Evolutionary conservation across 2,797 vertebrate species (phyloP), one percentile per base, ranked within the genome.

Genomic region (Molossus molossus): DNA sequence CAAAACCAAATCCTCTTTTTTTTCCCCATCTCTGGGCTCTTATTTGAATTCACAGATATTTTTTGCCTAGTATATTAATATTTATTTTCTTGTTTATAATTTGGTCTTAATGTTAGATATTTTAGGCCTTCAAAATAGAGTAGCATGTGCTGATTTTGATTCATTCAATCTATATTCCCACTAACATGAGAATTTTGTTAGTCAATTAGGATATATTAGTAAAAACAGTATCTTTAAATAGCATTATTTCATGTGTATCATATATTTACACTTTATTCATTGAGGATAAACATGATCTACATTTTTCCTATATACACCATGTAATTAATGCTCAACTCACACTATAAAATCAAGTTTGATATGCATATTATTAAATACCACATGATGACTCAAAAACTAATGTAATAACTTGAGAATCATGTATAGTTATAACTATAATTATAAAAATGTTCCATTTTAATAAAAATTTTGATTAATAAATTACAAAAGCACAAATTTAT

Each of bases 401-500:
- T 55, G 17, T 37, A 87, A 75, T 55, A n/a, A 84, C 12, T n/a
- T 18, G 12, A 69, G 33, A 90, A 87, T 77, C 13, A 87, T 13
- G 48, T 40, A 69, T 9, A 37, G 5, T 40, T 89, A 50, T 82
- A 67, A 87, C 17, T 48, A 90, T 6, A 14, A 90, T 65, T 94
- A 23, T 65, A 29, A 91, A 91, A n/a, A 55, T 9, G 40, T n/a
- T 65, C 73, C 37, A 79, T 9, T 45, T 73, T 83, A 88, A 58
- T 53, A 17, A 3, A 40, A 84, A 92, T 92, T 96, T 90, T 95
- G 18, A 93, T 82, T 40, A 65, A 89, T 79, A 87, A 91, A 50
- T 1, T 45, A 2, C 17, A 62, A 70, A 92, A 83, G 45, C 64
- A 91, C 1, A 92, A 77, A 77, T 90, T 72, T 84, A 79, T 50